These are phyloP conservation scores for Acanthosepion esculentum DNA, from an alignment of 2,888 invertebrate genomes.

Conservation along the genomic window DNA sequence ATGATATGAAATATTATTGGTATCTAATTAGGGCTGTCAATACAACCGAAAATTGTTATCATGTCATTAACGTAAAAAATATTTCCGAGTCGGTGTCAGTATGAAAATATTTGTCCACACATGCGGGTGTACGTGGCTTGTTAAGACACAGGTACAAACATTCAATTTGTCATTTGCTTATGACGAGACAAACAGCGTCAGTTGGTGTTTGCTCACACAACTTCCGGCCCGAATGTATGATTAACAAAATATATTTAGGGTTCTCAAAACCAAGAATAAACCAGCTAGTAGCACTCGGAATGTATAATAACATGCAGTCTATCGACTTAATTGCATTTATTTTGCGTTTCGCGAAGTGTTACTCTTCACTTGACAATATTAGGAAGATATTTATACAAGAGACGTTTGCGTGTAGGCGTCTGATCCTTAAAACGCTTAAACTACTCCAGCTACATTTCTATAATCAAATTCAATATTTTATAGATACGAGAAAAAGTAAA, in stretches of 20 bases:
- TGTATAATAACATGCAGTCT: background rate
- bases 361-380: too few species aligned
- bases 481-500: too few species aligned
- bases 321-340: too few species aligned
- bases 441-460: too few species aligned
- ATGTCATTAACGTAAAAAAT: background rate
- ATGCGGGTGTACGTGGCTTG: background rate
- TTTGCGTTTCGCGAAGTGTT: too few species aligned
- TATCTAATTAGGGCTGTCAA: too few species aligned
- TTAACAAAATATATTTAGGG: slow-evolving; percentile 8
- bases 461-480: too few species aligned
- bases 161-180: background rate
- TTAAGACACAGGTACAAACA: too few species aligned
- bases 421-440: too few species aligned
- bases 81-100: background rate
- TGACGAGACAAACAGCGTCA: background rate
- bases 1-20: too few species aligned
- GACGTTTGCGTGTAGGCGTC: too few species aligned
- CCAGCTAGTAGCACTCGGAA: background rate
- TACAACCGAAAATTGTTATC: background rate
- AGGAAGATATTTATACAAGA: too few species aligned
- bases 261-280: background rate
- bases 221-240: slow-evolving; percentile 14
- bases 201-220: background rate
- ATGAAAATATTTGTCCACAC: background rate